phyloP scores from a whole-genome alignment of 1,140 invertebrate species.

The Cyrtorhinus lividipennis region DNA sequence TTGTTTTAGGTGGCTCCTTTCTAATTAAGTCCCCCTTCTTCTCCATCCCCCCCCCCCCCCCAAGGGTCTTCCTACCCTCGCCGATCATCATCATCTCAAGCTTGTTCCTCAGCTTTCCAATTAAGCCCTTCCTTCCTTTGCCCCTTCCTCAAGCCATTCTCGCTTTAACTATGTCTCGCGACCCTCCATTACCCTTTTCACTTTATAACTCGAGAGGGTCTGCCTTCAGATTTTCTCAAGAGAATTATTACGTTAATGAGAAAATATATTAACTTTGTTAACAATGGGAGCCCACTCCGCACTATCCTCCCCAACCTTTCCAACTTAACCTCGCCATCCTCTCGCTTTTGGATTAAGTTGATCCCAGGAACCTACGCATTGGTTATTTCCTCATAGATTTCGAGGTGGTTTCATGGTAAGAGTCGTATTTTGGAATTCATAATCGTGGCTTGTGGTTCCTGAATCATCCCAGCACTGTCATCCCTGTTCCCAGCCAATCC shows the following conservation, averaged over 20 bases:
- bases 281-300: too few relatives aligned
- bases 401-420: too few relatives aligned
- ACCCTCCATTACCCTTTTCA: background rate
- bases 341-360: too few relatives aligned
- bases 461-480: too few relatives aligned
- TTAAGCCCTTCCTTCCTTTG: background rate
- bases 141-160: background rate
- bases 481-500: too few relatives aligned
- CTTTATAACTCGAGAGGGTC: background rate
- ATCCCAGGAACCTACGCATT: too few relatives aligned
- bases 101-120: background rate
- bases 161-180: background rate
- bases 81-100: background rate
- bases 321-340: too few relatives aligned
- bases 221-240: background rate
- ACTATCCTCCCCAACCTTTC: too few relatives aligned
- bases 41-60: background rate
- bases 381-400: too few relatives aligned
- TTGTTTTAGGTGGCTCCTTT: background rate
- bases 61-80: background rate
- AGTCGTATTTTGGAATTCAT: too few relatives aligned
- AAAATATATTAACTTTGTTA: background rate
- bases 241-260: background rate
- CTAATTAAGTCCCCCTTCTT: background rate
- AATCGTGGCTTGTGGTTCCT: too few relatives aligned